Base-by-base conservation (phyloP, 2,797 vertebrate genomes). In the Zalophus californianus region DNA sequence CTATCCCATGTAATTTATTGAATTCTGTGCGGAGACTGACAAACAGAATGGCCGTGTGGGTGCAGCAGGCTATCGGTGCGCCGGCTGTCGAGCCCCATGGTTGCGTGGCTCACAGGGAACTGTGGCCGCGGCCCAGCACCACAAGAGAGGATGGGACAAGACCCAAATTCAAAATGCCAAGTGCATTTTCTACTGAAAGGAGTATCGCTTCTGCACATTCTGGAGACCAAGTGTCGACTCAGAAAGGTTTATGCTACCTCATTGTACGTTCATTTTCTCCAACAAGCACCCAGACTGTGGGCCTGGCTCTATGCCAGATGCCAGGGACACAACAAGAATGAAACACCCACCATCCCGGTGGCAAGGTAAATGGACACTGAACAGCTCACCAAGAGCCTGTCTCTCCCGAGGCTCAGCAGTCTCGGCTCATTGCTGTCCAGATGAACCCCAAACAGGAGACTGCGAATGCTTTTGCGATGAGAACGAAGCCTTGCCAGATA, bases 321-420 rank as follows among this genome's bases (percentile, higher is more conserved):
- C 38, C 52, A 41, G 86, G 60, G 25, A 27, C 1, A 11, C 16
- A 10, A 64, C 3, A 3, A 20, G 60, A 23, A 44, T 1, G 35
- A 60, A 29, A 41, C 18, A n/a, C 20, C 60, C 8, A 0, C 0
- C 0, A 20, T 3, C 16, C 54, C 1, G 4, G 80, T 0, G n/a
- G 10, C 14, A 27, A 56, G 35, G 23, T 0, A 4, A 32, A 32
- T 0, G 1, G 12, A 13, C 0, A 41, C 20, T 0, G 0, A 35
- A 6, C 0, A 0, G 97, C 98, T 92, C 95, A 99, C 99, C 99
- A 99, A 98, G 78, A 98, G 98, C 54, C 99, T 98, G 98, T 99
- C 99, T 97, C 98, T 98, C 52, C 99, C 99, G 0, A 99, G 98
- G 96, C 99, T 99, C 88, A 99, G 98, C 58, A 99, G 99, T 54